Evolutionary conservation across 1,140 invertebrate species (phyloP).

Genomic region (Ips nitidus): DNA sequence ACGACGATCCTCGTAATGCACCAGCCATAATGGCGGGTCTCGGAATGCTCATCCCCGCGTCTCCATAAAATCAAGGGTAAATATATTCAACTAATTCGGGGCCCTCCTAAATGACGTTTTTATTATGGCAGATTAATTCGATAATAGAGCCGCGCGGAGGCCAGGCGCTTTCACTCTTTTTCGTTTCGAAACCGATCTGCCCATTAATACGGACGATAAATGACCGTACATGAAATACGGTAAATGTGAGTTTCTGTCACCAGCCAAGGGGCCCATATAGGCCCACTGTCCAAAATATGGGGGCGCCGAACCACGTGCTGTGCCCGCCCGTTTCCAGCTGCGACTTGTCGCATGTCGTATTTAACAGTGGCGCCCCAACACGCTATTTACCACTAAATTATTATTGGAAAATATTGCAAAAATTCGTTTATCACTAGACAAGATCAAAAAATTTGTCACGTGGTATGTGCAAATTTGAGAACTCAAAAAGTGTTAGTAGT

Average conservation of each 20-base stretch:
- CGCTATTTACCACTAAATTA: too few species aligned
- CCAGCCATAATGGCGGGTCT: constrained; percentile 1
- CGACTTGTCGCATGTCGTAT: constrained; percentile 32
- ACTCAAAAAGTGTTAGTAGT: too few species aligned
- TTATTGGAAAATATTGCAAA: too few species aligned
- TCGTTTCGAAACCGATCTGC: constrained; percentile 17
- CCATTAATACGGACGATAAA: constrained; percentile 29
- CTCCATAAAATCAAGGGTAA: too few species aligned
- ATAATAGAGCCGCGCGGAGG: not conserved
- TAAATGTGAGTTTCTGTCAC: constrained; percentile 34
- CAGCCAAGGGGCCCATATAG: constrained; percentile 23
- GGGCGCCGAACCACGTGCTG: constrained; percentile 31
- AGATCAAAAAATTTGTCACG: too few species aligned
- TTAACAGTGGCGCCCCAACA: constrained; percentile 5
- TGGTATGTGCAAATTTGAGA: too few species aligned
- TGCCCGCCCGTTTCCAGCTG: constrained; percentile 15
- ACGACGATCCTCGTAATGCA: constrained; percentile 17
- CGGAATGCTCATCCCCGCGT: too few species aligned
- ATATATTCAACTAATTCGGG: too few species aligned
- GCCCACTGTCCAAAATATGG: constrained; percentile 29
- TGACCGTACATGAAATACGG: constrained; percentile 29
- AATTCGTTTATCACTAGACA: too few species aligned
- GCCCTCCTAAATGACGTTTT: not conserved
- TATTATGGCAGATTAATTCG: not conserved
- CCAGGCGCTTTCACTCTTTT: not conserved